Percentiles rank a stretch among this genome's conserved stretches.
Evolutionary conservation across 2,888 invertebrate species (phyloP).

Genomic region (Nomada goodeniana): DNA sequence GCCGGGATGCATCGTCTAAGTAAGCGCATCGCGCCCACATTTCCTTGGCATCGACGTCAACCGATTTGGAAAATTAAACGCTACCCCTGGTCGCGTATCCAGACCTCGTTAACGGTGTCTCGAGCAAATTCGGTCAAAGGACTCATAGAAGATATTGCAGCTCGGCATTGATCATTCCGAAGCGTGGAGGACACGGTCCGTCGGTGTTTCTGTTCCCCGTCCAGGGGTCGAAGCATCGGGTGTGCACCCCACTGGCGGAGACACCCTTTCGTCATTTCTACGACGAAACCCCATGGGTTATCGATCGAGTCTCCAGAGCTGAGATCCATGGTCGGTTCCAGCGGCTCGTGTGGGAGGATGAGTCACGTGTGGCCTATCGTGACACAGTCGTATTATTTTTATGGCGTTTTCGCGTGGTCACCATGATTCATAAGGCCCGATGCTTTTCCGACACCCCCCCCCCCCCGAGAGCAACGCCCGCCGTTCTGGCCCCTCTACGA

Average conservation of each 20-base stretch:
- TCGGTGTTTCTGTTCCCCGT: constrained; percentile 16
- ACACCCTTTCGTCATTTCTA: constrained; percentile 10
- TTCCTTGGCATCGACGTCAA: constrained; percentile 6
- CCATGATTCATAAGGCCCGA: constrained; percentile 74
- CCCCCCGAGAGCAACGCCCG: constrained; percentile 46
- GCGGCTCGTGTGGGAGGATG: constrained; percentile 59
- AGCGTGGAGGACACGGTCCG: neutral
- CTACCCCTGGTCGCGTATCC: neutral
- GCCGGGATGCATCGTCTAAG: constrained; percentile 1
- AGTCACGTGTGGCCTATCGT: constrained; percentile 71
- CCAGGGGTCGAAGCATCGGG: neutral
- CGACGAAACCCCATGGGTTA: constrained; percentile 35
- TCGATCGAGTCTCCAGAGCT: constrained; percentile 57
- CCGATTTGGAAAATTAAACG: neutral
- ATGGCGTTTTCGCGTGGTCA: constrained; percentile 77
- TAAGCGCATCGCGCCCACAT: constrained; percentile 16
- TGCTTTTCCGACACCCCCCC: constrained; percentile 65
- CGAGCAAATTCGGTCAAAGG: too few relatives aligned
- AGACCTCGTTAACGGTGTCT: neutral
- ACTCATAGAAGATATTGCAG: neutral
- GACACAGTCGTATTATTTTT: constrained; percentile 74
- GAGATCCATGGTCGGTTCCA: constrained; percentile 50
- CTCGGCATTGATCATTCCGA: neutral
- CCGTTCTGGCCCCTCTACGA: constrained; percentile 1
- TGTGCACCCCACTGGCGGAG: neutral